phyloP scores from a whole-genome alignment of 2,113 vertebrate genomes.

The Oryzias curvinotus region DNA sequence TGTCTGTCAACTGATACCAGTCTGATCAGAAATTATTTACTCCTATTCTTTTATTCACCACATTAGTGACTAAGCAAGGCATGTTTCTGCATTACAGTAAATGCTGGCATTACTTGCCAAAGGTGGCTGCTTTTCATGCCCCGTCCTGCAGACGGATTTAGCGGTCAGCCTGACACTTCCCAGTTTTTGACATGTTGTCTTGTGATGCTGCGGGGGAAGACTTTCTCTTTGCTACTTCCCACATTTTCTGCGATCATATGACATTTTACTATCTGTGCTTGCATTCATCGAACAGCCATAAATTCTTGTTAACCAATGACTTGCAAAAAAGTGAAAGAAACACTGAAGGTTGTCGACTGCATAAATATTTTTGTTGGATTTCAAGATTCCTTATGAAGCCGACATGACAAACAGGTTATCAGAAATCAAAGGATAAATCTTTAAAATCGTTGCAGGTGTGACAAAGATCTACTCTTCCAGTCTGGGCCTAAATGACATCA shows the following conservation, averaged over 20 bases:
- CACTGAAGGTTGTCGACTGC: no score
- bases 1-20: background rate
- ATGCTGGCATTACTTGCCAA: conserved; percentile 12
- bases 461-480: background rate
- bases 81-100: conserved; percentile 26
- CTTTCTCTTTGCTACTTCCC: conserved; percentile 64
- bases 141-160: conserved; percentile 1
- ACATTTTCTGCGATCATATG: conserved; percentile 46
- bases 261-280: conserved; percentile 17
- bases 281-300: background rate
- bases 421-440: no score
- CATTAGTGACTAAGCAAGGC: background rate
- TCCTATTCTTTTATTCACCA: no score
- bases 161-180: conserved; percentile 38
- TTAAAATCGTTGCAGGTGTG: background rate
- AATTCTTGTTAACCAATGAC: background rate
- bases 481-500: no score
- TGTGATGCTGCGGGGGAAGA: conserved; percentile 35
- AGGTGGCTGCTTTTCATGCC: conserved; percentile 30
- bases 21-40: conserved; percentile 6
- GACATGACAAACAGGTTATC: no score
- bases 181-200: conserved; percentile 34
- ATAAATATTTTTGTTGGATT: no score
- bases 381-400: no score
- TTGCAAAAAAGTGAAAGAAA: background rate